A percentile compares a stretch with the other conserved stretches of the same genome.
Evolutionary conservation across 2,888 invertebrate species (phyloP).

Genomic region (Patella depressa): DNA sequence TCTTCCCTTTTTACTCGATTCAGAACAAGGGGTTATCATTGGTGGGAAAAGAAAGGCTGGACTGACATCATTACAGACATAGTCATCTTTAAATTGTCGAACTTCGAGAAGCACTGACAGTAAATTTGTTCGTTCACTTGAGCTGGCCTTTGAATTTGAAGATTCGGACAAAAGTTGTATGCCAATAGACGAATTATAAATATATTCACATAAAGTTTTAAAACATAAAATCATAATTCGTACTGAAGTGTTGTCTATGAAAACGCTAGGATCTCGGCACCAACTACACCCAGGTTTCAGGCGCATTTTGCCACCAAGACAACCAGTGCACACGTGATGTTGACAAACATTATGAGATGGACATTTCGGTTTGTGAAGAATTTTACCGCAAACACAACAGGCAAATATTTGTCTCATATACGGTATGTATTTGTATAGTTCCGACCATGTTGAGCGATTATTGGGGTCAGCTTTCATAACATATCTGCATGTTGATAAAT

Average conservation of each 20-base stretch:
- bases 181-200: conserved; percentile 73
- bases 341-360: conserved; percentile 83
- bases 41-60: conserved; percentile 6
- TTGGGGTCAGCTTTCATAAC: conserved; percentile 81
- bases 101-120: conserved; percentile 61
- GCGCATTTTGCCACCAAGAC: conserved; percentile 87
- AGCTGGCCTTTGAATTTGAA: conserved; percentile 56
- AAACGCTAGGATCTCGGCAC: conserved; percentile 87
- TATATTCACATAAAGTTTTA: conserved; percentile 88
- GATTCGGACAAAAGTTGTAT: conserved; percentile 36
- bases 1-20: neutral
- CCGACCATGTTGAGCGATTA: conserved; percentile 81
- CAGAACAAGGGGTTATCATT: neutral
- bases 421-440: conserved; percentile 86
- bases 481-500: conserved; percentile 85
- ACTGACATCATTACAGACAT: neutral
- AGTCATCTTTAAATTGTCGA: conserved; percentile 48
- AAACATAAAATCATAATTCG: conserved; percentile 88
- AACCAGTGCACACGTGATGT: conserved; percentile 89
- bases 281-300: conserved; percentile 87
- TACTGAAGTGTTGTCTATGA: conserved; percentile 85
- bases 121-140: conserved; percentile 32
- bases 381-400: conserved; percentile 89
- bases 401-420: conserved; percentile 88
- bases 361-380: conserved; percentile 85